Base-by-base conservation (phyloP, 2,797 vertebrate species). In the Crocodylus rhombifer region DNA sequence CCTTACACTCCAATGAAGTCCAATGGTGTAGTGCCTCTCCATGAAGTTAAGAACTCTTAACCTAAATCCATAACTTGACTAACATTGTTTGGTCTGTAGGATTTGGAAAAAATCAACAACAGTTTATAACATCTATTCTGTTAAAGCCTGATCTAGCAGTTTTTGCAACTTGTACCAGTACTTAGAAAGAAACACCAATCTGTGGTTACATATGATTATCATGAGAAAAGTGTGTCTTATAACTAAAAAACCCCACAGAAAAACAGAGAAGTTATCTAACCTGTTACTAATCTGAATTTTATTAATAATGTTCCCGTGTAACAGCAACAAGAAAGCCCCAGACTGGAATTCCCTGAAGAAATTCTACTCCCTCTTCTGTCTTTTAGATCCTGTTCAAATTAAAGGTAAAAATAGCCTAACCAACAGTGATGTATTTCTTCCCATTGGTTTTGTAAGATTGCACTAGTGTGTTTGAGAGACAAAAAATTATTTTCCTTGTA, bases 101-200 rank as follows among this genome's bases (percentile, higher is more conserved):
- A 51, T 51, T 51, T 51, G 42, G 42, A 51, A 51, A 84, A 64
- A 6, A 77, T 87, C 25, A 93, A 92, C 42, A 84, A 80, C 4
- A 58, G 25, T 73, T 84, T 86, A 11, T 26, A 33, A 10, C 25
- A 33, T 80, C 64, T n/a, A 23, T 4, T 23, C 65, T 76, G 9
- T 36, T 89, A 73, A 86, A 93, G 92, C 69, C 4, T 58, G 42
- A 58, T 89, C 87, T 88, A 86, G 84, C 60, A 5, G 13, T 64
- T 69, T 76, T 77, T 80, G 10, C 69, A 87, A 55, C 10, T 88
- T 15, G 69, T 90, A 65, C 5, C 15, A 4, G 30, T 89, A 87
- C 21, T 82, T 92, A 51, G 64, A 84, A 91, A 92, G 12, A 5
- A 28, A 90, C 20, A 3, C 0, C 0, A 25, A 77, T 77, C 15